These are phyloP conservation scores for Aricia agestis DNA, from an alignment of 1,140 invertebrate species.

Conservation along the genomic window DNA sequence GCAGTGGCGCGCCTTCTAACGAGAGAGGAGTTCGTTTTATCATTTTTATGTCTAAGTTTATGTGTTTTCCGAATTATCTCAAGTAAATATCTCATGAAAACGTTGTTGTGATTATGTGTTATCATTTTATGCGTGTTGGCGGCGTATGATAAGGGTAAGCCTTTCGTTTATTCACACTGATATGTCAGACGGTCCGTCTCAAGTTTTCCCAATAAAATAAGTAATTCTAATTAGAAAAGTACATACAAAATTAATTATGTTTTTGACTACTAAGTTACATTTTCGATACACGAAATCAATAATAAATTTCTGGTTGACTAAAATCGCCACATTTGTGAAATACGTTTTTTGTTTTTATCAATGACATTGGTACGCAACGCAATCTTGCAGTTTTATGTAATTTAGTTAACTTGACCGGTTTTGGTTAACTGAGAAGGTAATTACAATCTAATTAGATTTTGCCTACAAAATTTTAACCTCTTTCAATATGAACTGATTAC, in stretches of 20 bases:
- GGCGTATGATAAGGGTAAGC: conserved; percentile 67
- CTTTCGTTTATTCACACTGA: conserved; percentile 42
- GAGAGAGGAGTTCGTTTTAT: conserved; percentile 45
- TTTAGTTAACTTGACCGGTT: conserved; percentile 31
- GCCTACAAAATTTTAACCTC: background rate
- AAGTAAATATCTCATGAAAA: conserved; percentile 46
- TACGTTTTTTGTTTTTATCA: conserved; percentile 30
- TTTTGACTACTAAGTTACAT: background rate
- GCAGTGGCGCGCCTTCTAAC: conserved; percentile 57
- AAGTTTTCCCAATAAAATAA: conserved; percentile 40
- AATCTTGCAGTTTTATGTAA: conserved; percentile 20
- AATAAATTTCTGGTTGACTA: background rate
- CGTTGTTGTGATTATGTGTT: conserved; percentile 69
- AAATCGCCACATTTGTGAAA: background rate
- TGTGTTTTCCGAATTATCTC: conserved; percentile 55
- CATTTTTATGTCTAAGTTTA: conserved; percentile 61
- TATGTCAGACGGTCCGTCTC: conserved; percentile 41
- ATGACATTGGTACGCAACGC: conserved; percentile 26
- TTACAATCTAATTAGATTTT: conserved; percentile 26
- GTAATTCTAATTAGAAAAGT: conserved; percentile 39
- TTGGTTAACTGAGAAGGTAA: conserved; percentile 24
- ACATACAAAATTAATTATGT: conserved; percentile 14
- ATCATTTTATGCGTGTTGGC: conserved; percentile 51
- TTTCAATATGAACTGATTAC: background rate
- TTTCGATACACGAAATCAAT: background rate